Evolutionary conservation across 2,888 invertebrate species (phyloP).

Genomic region (Apodemia duryi): DNA sequence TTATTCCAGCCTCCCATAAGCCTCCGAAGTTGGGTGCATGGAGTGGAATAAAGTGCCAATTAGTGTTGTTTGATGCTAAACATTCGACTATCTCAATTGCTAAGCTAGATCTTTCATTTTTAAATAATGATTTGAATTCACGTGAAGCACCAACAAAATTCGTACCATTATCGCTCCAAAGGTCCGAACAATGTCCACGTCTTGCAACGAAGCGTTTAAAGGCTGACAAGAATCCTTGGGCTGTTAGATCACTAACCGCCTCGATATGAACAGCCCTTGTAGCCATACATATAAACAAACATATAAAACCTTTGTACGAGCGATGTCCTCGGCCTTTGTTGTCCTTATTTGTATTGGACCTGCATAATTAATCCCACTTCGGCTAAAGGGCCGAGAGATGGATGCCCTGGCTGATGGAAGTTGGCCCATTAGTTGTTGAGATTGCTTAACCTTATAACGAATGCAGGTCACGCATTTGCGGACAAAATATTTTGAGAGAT

Average conservation of each 20-base stretch:
- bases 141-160: slow-evolving; percentile 18
- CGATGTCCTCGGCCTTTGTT: slow-evolving; percentile 31
- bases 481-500: slow-evolving; percentile 21
- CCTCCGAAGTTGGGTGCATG: slow-evolving; percentile 17
- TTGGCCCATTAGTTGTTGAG: slow-evolving; percentile 30
- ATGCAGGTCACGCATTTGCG: slow-evolving; percentile 27
- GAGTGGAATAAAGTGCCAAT: slow-evolving; percentile 22
- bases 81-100: slow-evolving; percentile 13
- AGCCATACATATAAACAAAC: slow-evolving; percentile 19
- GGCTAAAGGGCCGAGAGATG: slow-evolving; percentile 23
- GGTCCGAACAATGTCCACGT: slow-evolving; percentile 23
- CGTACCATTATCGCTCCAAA: slow-evolving; percentile 21
- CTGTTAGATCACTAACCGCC: slow-evolving; percentile 29
- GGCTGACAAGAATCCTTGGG: slow-evolving; percentile 30
- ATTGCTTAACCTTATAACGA: slow-evolving; percentile 16
- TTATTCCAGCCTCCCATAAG: slow-evolving; percentile 18
- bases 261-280: slow-evolving; percentile 28
- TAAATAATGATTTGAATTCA: slow-evolving; percentile 14
- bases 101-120: slow-evolving; percentile 14
- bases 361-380: slow-evolving; percentile 30
- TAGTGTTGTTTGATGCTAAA: slow-evolving; percentile 8
- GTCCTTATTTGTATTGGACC: slow-evolving; percentile 28
- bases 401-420: slow-evolving; percentile 27
- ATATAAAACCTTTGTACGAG: slow-evolving; percentile 25
- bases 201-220: slow-evolving; percentile 23